Percentiles rank a stretch among this genome's conserved stretches.
Conservation (phyloP, 2,113 vertebrate genomes). For the Pituophis catenifer region DNA sequence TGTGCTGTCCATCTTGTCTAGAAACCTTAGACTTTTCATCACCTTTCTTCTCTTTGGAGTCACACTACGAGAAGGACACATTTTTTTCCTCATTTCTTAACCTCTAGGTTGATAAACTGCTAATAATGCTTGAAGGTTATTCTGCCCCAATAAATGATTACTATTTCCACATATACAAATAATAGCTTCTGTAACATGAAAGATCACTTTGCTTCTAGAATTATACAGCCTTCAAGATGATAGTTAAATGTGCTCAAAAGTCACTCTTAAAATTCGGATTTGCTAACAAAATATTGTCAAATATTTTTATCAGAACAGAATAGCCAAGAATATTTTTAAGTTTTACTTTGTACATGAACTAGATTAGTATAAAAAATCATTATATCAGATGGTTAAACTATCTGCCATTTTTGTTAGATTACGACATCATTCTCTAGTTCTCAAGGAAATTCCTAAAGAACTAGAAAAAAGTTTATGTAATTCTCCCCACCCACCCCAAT, state of each 20-base stretch:
- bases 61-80: background rate
- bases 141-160: background rate
- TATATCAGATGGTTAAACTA: background rate
- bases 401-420: background rate
- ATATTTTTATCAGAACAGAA: background rate
- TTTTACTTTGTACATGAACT: background rate
- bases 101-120: background rate
- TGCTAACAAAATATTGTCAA: background rate
- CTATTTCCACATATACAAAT: background rate
- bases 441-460: background rate
- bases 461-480: background rate
- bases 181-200: background rate
- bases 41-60: background rate
- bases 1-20: background rate
- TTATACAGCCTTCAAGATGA: background rate
- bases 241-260: background rate
- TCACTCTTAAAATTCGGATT: background rate
- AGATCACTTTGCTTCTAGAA: background rate
- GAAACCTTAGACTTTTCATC: background rate
- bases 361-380: background rate
- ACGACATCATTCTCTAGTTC: background rate
- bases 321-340: background rate
- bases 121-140: background rate
- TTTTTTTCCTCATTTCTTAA: background rate
- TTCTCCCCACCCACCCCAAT: fast-evolving